Conservation (phyloP, 2,888 invertebrate species). For the Nephrotoma flavescens region DNA sequence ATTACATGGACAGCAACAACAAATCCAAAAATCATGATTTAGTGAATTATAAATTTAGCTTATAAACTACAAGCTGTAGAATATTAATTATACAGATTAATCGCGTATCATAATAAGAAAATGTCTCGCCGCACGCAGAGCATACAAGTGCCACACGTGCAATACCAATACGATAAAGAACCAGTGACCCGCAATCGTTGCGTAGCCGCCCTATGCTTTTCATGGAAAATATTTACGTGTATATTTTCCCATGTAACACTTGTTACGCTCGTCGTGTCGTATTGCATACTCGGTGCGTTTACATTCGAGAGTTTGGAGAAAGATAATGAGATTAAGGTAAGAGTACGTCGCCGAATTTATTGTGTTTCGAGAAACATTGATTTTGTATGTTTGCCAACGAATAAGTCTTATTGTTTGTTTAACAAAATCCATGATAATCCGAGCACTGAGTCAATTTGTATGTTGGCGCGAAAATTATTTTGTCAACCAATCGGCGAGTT, state of each 20-base stretch:
- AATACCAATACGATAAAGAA: slow-evolving; percentile 4
- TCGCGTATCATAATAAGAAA: not conserved
- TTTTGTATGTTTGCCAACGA: not conserved
- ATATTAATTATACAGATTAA: not conserved
- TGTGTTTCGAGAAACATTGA: not conserved
- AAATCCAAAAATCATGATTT: not conserved
- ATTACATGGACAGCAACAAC: not conserved
- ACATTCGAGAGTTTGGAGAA: slow-evolving; percentile 67
- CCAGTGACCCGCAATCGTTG: slow-evolving; percentile 20
- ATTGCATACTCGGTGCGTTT: slow-evolving; percentile 77
- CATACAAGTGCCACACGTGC: not conserved
- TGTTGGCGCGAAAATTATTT: not conserved
- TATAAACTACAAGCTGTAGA: not conserved
- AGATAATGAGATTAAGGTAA: slow-evolving; percentile 56
- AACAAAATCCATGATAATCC: not conserved
- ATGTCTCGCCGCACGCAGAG: slow-evolving; percentile 8
- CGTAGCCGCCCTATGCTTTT: slow-evolving; percentile 28
- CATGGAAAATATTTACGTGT: slow-evolving; percentile 70
- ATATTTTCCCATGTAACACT: slow-evolving; percentile 79
- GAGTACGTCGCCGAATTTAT: slow-evolving; percentile 12
- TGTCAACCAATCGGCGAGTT: not conserved
- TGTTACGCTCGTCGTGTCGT: slow-evolving; percentile 74
- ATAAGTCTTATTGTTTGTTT: too few species aligned
- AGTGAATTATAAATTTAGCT: not conserved
- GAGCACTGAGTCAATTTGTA: not conserved